Conservation (phyloP, 2,113 vertebrate genomes). For the Chinchilla lanigera region DNA sequence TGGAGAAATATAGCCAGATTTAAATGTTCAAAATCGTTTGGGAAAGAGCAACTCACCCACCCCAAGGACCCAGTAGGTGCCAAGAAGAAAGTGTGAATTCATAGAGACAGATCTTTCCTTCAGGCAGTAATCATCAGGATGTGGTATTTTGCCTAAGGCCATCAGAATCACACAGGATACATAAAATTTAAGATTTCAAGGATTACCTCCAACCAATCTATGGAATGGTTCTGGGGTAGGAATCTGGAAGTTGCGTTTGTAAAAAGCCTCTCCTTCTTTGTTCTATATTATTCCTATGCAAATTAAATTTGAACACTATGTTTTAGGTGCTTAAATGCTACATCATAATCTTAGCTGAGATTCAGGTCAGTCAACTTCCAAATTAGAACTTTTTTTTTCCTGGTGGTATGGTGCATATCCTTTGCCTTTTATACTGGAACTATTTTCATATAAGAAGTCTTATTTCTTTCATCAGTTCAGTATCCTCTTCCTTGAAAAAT, state of each 20-base stretch:
- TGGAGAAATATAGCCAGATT: neutral
- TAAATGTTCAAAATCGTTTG: neutral
- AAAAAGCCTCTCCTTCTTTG: neutral
- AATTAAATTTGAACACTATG: conserved; percentile 17
- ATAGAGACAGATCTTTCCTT: neutral
- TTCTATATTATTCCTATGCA: neutral
- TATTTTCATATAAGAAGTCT: conserved; percentile 10
- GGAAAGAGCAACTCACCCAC: neutral
- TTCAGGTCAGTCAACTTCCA: neutral
- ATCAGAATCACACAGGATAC: neutral
- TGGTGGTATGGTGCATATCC: neutral
- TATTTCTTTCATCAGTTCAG: neutral
- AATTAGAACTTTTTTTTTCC: neutral
- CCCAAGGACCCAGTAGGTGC: neutral
- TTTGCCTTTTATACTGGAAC: neutral
- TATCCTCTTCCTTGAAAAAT: conserved; percentile 31
- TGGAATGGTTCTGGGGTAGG: neutral
- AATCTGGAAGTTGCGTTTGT: neutral
- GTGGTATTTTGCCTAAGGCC: neutral
- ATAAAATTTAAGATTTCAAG: conserved; percentile 24
- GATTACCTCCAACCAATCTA: neutral
- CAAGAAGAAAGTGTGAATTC: neutral
- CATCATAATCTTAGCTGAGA: conserved; percentile 42
- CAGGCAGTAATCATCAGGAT: neutral
- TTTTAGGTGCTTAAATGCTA: neutral